Conservation (phyloP, 2,797 vertebrate species). For the Anguilla obscura region DNA sequence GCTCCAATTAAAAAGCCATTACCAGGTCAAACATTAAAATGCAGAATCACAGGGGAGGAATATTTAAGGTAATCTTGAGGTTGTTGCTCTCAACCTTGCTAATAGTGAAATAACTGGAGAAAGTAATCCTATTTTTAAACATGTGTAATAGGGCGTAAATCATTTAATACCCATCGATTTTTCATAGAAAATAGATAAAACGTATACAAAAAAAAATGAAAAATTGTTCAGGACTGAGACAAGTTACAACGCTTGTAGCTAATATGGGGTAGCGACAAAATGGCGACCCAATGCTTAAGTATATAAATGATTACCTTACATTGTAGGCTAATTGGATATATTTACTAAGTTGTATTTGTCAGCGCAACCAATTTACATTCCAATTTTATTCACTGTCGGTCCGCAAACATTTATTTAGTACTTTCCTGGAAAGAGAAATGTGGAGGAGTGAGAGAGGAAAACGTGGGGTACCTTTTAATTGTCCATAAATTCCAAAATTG, state of each 20-base stretch:
- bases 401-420: conserved; percentile 60
- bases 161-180: background rate
- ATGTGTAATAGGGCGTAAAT: background rate
- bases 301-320: background rate
- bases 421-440: conserved; percentile 12
- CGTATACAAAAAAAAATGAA: background rate
- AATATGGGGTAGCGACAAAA: background rate
- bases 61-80: conserved; percentile 35
- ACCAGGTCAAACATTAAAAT: conserved; percentile 45
- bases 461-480: conserved; percentile 63
- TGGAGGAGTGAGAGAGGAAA: conserved; percentile 26
- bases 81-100: conserved; percentile 46
- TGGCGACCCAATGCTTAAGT: background rate
- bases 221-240: background rate
- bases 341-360: background rate
- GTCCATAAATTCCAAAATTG: conserved; percentile 60
- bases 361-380: no score
- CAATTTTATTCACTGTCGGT: background rate
- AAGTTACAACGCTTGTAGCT: background rate
- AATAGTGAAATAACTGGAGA: background rate
- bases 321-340: conserved; percentile 23
- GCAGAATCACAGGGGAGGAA: conserved; percentile 52
- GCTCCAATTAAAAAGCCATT: conserved; percentile 63
- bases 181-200: background rate
- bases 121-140: background rate